Base-by-base conservation (phyloP, 2,113 vertebrate species). In the Setophaga coronata region DNA sequence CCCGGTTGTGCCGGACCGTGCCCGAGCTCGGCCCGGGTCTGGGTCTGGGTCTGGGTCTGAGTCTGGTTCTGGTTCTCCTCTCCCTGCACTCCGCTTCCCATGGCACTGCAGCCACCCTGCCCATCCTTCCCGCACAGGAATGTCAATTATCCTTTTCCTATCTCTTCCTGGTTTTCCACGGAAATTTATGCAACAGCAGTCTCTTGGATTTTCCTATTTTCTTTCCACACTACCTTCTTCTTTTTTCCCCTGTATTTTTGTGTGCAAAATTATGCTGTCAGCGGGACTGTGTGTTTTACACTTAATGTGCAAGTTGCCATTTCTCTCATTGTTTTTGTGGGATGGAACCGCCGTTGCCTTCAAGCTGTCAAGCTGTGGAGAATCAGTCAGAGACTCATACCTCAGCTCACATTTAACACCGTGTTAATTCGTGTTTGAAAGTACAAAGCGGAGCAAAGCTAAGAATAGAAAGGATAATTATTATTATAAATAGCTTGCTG, bases 401-500 rank as follows among this genome's bases (percentile, higher is more conserved):
- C 90, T 70, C 92, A 61, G 76, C 82, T 58, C 81, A 8, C 47
- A 5, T 88, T 93, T 88, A 93, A 73, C 48, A 7, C 90, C 64
- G 10, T 51, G 25, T 50, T 93, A 48, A 94, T 97, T 96, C 82
- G 42, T 16, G 81, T 81, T 82, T 93, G 80, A 66, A 97, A 95
- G 93, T 58, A 88, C 91, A 64, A 95, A 97, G 53, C 79, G 43
- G 90, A 57, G 88, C 93, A 95, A 90, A 90, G 81, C 94, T 97
- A 93, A 97, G 90, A 97, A 88, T 95, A 95, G 94, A 67, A 86
- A n/a, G 19, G 48, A 50, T 73, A 82, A 73, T 97, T 97, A 93
- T 61, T 67, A 36, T 84, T 96, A 90, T 93, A 97, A 97, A 97
- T 97, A 96, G 82, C 51, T 95, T 87, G 48, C 67, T 96, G 83